phyloP scores from a whole-genome alignment of 2,797 vertebrate genomes.

The Sebastes hubbsi region DNA sequence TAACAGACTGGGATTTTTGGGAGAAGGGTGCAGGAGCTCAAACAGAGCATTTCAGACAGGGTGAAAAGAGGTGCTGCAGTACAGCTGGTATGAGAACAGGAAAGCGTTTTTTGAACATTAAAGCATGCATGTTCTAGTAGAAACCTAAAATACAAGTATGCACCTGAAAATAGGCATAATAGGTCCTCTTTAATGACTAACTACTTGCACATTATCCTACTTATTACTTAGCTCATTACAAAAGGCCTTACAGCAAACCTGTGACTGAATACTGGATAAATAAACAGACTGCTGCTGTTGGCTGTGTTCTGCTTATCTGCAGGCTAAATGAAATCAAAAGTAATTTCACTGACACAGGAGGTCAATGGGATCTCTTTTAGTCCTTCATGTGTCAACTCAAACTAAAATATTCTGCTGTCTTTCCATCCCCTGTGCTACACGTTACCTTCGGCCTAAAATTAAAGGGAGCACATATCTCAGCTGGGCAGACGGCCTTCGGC shows the following conservation, averaged over 20 bases:
- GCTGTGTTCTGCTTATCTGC: background rate
- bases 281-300: background rate
- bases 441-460: constrained; percentile 45
- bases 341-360: background rate
- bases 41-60: too few species aligned
- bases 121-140: too few species aligned
- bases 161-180: too few species aligned
- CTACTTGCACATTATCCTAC: background rate
- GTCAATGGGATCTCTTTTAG: background rate
- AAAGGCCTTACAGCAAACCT: background rate
- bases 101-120: too few species aligned
- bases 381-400: constrained; percentile 18
- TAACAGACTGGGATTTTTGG: too few species aligned
- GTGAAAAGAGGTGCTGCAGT: too few species aligned
- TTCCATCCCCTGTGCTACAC: background rate
- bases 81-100: too few species aligned
- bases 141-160: too few species aligned
- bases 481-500: constrained; percentile 34
- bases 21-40: too few species aligned
- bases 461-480: constrained; percentile 36
- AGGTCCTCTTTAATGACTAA: background rate
- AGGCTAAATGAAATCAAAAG: background rate
- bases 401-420: constrained; percentile 4
- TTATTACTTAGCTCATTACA: background rate
- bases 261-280: background rate